phyloP scores from a whole-genome alignment of 1,140 invertebrate genomes.

The Antheraea mylitta region DNA sequence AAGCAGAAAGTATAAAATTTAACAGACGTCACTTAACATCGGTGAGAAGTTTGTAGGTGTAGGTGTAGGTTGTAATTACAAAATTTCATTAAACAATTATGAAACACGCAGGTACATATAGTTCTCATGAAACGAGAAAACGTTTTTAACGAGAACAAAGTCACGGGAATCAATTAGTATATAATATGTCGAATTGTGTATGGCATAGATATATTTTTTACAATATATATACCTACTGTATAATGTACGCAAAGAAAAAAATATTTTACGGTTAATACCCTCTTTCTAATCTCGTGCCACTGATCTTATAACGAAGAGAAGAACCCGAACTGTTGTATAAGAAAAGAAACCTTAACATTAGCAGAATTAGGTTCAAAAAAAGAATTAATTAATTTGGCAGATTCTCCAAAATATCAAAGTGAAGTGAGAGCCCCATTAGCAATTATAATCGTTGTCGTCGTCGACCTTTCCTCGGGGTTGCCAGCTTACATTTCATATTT shows the following conservation, averaged over 20 bases:
- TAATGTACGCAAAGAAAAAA: neutral
- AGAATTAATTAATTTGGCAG: conserved; percentile 10
- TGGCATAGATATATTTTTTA: no score
- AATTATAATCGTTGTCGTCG: conserved; percentile 58
- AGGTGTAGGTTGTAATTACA: no score
- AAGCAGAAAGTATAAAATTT: no score
- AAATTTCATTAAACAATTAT: no score
- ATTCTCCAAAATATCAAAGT: conserved; percentile 38
- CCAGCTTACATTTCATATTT: neutral
- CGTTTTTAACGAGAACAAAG: no score
- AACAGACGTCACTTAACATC: no score
- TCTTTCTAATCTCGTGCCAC: conserved; percentile 31
- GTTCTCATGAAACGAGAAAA: no score
- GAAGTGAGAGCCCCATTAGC: conserved; percentile 46
- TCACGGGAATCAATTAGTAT: no score
- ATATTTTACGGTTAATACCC: conserved; percentile 23
- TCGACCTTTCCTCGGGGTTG: conserved; percentile 4
- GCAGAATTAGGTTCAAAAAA: conserved; percentile 12
- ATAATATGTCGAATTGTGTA: no score
- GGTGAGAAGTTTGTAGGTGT: no score
- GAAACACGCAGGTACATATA: no score
- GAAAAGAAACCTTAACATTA: conserved; percentile 28
- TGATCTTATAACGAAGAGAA: conserved; percentile 54
- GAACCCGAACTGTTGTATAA: conserved; percentile 9
- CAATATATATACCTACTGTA: no score